These are phyloP conservation scores for Pampusana beccarii DNA, from an alignment of 2,113 vertebrate genomes.

Conservation along the genomic window DNA sequence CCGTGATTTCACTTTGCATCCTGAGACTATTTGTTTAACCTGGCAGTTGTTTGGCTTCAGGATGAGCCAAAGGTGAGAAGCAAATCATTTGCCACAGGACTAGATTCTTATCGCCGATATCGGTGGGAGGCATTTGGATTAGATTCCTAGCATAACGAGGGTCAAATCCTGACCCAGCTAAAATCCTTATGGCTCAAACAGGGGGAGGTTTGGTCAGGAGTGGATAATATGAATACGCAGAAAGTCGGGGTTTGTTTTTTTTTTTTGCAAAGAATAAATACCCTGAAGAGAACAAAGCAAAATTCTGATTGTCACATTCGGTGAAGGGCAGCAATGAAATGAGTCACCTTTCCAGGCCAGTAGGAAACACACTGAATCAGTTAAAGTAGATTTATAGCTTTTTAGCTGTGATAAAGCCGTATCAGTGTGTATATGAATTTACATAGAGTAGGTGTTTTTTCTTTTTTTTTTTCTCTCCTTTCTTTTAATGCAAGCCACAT, in stretches of 20 bases:
- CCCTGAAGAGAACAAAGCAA: not conserved
- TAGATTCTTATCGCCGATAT: not conserved
- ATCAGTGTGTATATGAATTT: constrained; percentile 61
- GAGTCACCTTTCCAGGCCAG: constrained; percentile 25
- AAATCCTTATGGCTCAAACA: not conserved
- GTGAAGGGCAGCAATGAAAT: not conserved
- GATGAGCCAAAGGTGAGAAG: constrained; percentile 70
- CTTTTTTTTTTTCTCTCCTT: not conserved
- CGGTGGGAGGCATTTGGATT: constrained; percentile 40
- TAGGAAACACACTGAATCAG: constrained; percentile 40
- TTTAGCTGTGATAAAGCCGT: constrained; percentile 59
- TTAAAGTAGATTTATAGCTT: constrained; percentile 48
- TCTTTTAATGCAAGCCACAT: constrained; percentile 75
- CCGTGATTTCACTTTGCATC: constrained; percentile 51
- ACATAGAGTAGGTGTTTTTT: not conserved
- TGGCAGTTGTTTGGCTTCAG: constrained; percentile 64
- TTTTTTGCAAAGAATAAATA: not conserved
- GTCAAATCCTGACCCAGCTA: constrained; percentile 47
- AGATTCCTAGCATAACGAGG: not conserved
- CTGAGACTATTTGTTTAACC: constrained; percentile 70
- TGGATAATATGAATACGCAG: not conserved
- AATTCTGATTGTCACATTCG: constrained; percentile 8
- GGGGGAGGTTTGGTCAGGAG: not conserved
- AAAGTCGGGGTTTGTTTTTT: not conserved
- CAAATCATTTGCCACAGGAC: constrained; percentile 50